phyloP scores from a whole-genome alignment of 2,113 vertebrate genomes.

The Synodontis membranacea region DNA sequence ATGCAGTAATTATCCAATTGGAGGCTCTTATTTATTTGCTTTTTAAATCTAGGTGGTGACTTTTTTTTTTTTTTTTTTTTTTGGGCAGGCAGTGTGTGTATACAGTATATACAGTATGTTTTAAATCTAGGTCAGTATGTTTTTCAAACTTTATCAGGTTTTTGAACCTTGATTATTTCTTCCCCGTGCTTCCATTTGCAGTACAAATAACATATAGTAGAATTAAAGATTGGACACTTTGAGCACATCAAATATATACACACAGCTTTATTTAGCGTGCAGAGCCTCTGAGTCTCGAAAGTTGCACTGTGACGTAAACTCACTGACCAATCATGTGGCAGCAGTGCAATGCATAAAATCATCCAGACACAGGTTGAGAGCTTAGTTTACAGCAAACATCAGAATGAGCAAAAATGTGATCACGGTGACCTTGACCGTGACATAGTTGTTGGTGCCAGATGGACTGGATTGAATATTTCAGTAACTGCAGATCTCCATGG shows the following conservation, averaged over 20 bases:
- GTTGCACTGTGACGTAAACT: not conserved
- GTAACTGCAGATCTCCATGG: not conserved
- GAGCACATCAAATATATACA: not conserved
- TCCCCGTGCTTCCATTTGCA: constrained; percentile 32
- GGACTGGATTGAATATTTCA: not conserved
- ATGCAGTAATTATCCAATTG: too few species aligned
- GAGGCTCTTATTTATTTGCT: constrained; percentile 8
- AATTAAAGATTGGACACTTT: constrained; percentile 10
- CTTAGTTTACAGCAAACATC: not conserved
- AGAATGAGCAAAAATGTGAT: not conserved
- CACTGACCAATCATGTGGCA: not conserved
- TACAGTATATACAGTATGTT: too few species aligned
- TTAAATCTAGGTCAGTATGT: constrained; percentile 46
- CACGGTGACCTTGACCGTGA: not conserved
- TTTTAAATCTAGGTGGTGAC: not conserved
- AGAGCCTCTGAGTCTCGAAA: not conserved
- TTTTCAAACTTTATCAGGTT: constrained; percentile 24
- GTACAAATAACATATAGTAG: not conserved
- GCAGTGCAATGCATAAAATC: not conserved
- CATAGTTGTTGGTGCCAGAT: not conserved
- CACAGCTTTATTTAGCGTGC: not conserved
- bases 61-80: too few species aligned
- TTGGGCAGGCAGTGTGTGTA: too few species aligned
- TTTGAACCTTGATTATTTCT: constrained; percentile 28
- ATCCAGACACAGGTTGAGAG: not conserved